A percentile compares a stretch with the other conserved stretches of the same genome.
These are phyloP conservation scores for Papilio aristodemus DNA, from an alignment of 1,140 invertebrate genomes.

Conservation along the genomic window DNA sequence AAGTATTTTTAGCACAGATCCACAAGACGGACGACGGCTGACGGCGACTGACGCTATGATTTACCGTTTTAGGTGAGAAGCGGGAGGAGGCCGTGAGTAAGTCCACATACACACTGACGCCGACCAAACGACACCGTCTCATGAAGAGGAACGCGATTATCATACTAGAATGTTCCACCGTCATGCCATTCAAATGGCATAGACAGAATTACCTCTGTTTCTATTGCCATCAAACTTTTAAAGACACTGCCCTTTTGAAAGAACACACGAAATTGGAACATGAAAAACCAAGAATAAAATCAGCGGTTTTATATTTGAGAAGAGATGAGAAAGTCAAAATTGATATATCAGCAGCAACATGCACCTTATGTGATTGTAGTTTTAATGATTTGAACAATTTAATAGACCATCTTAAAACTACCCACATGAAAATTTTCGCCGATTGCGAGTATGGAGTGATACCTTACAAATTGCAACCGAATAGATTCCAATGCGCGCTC, in stretches of 20 bases:
- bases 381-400: conserved; percentile 45
- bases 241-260: conserved; percentile 51
- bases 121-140: conserved; percentile 64
- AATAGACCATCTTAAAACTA: conserved; percentile 51
- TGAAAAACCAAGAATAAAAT: conserved; percentile 52
- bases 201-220: conserved; percentile 71
- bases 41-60: conserved; percentile 41
- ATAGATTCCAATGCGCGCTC: conserved; percentile 63
- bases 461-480: conserved; percentile 59
- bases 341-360: conserved; percentile 52
- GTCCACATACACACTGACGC: conserved; percentile 54
- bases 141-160: conserved; percentile 67
- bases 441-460: conserved; percentile 57
- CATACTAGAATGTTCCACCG: conserved; percentile 63
- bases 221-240: conserved; percentile 64
- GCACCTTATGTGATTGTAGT: conserved; percentile 48
- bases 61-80: conserved; percentile 70
- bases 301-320: conserved; percentile 63
- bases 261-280: conserved; percentile 59
- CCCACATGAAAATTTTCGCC: conserved; percentile 48
- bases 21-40: neutral
- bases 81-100: conserved; percentile 51
- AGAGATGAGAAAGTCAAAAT: conserved; percentile 73
- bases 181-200: conserved; percentile 71
- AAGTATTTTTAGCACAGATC: neutral